Evolutionary conservation across 2,888 invertebrate genomes (phyloP), one percentile per base, ranked within the genome.

Genomic region (Netelia virgata): DNA sequence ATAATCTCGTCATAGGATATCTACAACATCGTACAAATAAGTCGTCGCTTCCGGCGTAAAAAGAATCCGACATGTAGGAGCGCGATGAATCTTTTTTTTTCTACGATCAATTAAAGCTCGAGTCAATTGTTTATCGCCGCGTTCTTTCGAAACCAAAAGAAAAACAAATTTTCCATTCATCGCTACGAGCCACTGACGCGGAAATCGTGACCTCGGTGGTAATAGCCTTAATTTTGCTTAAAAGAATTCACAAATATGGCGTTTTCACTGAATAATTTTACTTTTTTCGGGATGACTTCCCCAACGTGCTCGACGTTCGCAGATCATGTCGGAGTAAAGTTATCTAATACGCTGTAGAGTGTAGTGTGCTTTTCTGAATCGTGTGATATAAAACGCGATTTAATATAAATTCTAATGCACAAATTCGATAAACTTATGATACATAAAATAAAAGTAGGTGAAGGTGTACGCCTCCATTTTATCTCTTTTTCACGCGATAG

Each of bases 391-490:
- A 79, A 75, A 50, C 66, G 64, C 53, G 53, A 76, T 78, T 36
- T 18, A 57, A 50, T 76, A 80, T 76, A 84, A 76, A 76, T 68
- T 80, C 79, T 80, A 73, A 84, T 55, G 75, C 83, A 72, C 72
- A 80, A 84, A 80, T 76, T 83, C 59, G 41, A 79, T 59, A 83
- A 79, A 83, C 79, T 83, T 76, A 80, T 76, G 18, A 76, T 79
- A 83, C 79, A 83, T 70, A 43, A 76, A 83, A 74, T 70, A 76
- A 78, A 66, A 66, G 47, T 59, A 76, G 80, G 70, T 64, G 72
- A 78, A 66, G 72, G 47, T 57, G 53, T 41, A 66, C 47, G 59
- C 47, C 61, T 10, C 16, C 47, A 36, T 50, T 20, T 53, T 53
- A 18, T 18, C 14, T 43, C 8, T 36, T 28, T 43, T 69, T 50